phyloP scores from a whole-genome alignment of 1,140 invertebrate genomes.

The Diorhabda elongata region DNA sequence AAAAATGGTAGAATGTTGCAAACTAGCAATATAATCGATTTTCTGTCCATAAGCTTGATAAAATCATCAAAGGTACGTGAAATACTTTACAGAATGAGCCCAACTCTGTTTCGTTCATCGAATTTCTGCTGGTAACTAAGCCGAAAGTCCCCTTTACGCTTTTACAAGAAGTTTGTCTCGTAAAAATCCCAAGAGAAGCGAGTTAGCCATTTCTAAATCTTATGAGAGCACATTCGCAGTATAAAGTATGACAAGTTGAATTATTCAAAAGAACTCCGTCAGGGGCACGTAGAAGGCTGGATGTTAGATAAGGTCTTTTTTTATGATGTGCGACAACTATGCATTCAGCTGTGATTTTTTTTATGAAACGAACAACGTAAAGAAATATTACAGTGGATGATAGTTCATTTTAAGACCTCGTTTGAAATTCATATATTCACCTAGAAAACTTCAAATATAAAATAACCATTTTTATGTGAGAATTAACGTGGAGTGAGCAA shows the following conservation, averaged over 20 bases:
- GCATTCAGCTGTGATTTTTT: neutral
- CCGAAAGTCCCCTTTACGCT: constrained; percentile 8
- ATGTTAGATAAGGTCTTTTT: constrained; percentile 16
- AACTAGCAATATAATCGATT: too few relatives aligned
- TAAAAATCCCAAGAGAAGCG: constrained; percentile 10
- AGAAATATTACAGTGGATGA: neutral
- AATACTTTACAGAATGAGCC: too few relatives aligned
- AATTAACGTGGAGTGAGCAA: too few relatives aligned
- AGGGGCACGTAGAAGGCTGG: constrained; percentile 12
- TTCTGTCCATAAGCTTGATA: too few relatives aligned
- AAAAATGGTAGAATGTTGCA: too few relatives aligned
- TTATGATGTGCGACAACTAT: constrained; percentile 10
- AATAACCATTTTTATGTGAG: too few relatives aligned
- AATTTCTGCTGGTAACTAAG: constrained; percentile 11
- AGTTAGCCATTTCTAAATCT: constrained; percentile 16
- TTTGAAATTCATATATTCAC: neutral
- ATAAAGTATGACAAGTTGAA: constrained; percentile 20
- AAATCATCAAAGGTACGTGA: too few relatives aligned
- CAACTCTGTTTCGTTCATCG: neutral
- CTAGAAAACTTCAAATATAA: too few relatives aligned
- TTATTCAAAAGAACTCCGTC: constrained; percentile 16
- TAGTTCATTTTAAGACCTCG: neutral
- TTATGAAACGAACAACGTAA: neutral
- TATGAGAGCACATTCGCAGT: constrained; percentile 15
- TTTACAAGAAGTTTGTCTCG: constrained; percentile 15